A percentile compares a stretch with the other conserved stretches of the same genome.
These are phyloP conservation scores for Acrocephalus scirpaceus DNA, from an alignment of 2,797 vertebrate genomes.

Conservation along the genomic window DNA sequence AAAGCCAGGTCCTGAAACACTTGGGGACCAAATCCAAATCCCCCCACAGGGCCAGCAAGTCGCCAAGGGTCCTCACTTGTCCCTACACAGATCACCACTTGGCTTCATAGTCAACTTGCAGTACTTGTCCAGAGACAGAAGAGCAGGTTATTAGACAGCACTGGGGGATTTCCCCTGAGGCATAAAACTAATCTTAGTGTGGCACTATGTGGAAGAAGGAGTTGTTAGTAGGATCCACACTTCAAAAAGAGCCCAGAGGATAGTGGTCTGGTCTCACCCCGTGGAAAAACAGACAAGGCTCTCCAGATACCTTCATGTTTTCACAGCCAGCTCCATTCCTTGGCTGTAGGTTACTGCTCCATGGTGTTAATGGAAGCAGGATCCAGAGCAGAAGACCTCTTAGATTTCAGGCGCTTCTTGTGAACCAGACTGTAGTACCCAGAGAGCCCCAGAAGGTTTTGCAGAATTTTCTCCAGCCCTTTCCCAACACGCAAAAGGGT, in stretches of 20 bases:
- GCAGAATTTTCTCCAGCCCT: not conserved
- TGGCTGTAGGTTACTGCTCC: not conserved
- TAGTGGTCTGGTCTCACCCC: not conserved
- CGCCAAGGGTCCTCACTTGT: not conserved
- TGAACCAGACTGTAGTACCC: not conserved
- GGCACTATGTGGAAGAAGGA: not conserved
- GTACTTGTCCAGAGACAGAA: not conserved
- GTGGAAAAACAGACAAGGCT: not conserved
- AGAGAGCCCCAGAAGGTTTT: not conserved
- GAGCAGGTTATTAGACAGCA: not conserved
- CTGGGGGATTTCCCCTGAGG: not conserved
- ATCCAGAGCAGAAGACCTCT: not conserved
- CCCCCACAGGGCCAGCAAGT: not conserved
- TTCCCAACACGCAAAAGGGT: not conserved
- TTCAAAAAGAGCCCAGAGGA: not conserved
- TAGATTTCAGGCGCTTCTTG: not conserved
- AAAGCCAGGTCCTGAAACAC: fast-evolving
- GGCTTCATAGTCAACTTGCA: not conserved
- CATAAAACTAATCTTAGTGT: not conserved
- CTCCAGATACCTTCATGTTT: not conserved
- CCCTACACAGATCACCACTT: not conserved
- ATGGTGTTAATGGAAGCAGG: not conserved
- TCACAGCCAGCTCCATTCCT: not conserved
- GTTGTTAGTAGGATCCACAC: not conserved
- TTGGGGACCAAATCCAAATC: not conserved